Conservation (phyloP, 1,140 invertebrate species). For the Lasaia peninsularis region DNA sequence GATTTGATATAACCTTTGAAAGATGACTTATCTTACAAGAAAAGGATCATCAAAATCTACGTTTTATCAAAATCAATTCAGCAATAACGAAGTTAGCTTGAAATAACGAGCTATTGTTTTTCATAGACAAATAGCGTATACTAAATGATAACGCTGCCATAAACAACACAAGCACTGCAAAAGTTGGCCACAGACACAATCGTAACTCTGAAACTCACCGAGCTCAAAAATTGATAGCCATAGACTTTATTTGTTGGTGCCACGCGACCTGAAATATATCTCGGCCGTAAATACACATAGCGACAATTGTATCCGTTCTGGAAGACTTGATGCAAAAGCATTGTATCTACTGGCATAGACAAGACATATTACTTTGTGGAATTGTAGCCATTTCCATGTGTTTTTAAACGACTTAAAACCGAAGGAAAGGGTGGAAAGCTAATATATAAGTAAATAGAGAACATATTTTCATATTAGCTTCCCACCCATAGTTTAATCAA, state of each 20-base stretch:
- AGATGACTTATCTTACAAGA: too few species aligned
- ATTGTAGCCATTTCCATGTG: too few species aligned
- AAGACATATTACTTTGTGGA: not conserved
- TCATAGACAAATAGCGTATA: conserved; percentile 1
- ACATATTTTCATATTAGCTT: too few species aligned
- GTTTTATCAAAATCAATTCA: too few species aligned
- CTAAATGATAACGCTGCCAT: conserved; percentile 33
- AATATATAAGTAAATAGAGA: too few species aligned
- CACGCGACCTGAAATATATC: conserved; percentile 14
- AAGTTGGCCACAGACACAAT: conserved; percentile 39
- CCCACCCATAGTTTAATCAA: too few species aligned
- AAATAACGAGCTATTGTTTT: too few species aligned
- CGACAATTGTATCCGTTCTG: conserved; percentile 3
- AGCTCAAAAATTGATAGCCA: conserved; percentile 40
- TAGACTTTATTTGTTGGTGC: conserved; percentile 37
- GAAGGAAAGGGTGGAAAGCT: too few species aligned
- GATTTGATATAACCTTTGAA: too few species aligned
- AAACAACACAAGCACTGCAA: conserved; percentile 41
- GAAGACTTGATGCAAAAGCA: not conserved
- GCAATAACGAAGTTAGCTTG: too few species aligned
- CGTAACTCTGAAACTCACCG: conserved; percentile 46
- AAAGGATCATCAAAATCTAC: too few species aligned
- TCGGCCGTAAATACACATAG: conserved; percentile 3
- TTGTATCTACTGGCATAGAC: not conserved
- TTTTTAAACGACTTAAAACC: too few species aligned